A percentile compares a stretch with the other conserved stretches of the same genome.
Conservation (phyloP, 2,888 invertebrate genomes). For the Rhamnusium bicolor region DNA sequence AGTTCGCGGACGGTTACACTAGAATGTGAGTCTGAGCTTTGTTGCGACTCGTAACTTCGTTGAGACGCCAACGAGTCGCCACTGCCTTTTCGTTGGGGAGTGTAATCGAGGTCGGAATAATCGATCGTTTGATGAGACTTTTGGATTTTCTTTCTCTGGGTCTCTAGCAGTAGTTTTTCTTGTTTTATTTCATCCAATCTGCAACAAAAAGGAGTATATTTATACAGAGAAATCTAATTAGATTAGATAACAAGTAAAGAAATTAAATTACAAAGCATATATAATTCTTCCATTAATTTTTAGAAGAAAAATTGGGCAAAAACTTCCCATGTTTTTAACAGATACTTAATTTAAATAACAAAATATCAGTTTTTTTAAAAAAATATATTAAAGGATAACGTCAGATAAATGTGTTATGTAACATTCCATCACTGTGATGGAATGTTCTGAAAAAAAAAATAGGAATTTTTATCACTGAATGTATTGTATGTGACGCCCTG, state of each 20-base stretch:
- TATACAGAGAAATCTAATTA: too few relatives aligned
- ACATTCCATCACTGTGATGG: too few relatives aligned
- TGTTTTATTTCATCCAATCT: conserved; percentile 68
- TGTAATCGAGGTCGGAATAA: conserved; percentile 65
- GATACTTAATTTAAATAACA: too few relatives aligned
- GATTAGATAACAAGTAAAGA: too few relatives aligned
- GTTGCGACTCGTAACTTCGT: conserved; percentile 71
- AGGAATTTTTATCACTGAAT: too few relatives aligned
- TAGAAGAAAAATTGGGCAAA: not conserved
- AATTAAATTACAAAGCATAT: too few relatives aligned
- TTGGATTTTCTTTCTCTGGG: conserved; percentile 59
- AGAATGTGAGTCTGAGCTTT: conserved; percentile 70
- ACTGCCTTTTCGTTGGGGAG: conserved; percentile 72
- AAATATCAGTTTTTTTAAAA: not conserved
- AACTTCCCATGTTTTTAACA: too few relatives aligned
- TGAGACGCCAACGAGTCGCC: conserved; percentile 74
- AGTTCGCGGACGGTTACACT: conserved; percentile 55
- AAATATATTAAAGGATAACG: too few relatives aligned
- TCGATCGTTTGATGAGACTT: conserved; percentile 67
- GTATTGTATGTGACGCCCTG: too few relatives aligned
- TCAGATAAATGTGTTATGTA: too few relatives aligned
- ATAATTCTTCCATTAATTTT: too few relatives aligned
- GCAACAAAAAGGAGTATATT: conserved; percentile 40
- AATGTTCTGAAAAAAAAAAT: too few relatives aligned
- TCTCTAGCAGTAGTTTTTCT: conserved; percentile 53